Percentiles rank a stretch among this genome's conserved stretches.
Evolutionary conservation across 2,113 vertebrate species (phyloP).

Genomic region (Rhombomys opimus): DNA sequence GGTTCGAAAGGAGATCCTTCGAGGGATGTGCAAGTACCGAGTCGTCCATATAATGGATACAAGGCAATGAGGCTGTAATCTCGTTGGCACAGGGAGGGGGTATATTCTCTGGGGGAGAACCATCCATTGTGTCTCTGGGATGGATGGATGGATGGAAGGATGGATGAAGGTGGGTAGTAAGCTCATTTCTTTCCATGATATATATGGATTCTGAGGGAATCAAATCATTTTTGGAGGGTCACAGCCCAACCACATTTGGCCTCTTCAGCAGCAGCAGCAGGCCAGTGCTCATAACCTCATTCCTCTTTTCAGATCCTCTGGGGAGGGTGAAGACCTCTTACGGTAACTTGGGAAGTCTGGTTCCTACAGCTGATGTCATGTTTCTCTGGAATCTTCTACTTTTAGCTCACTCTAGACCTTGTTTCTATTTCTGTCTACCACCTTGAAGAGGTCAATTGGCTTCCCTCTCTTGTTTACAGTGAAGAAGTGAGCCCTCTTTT

Average conservation of each 20-base stretch:
- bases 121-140: no score
- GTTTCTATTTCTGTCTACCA: not conserved
- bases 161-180: no score
- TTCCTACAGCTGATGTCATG: not conserved
- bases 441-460: not conserved
- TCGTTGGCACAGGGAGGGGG: no score
- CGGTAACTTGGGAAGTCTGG: no score
- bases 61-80: no score
- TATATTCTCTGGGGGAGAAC: no score
- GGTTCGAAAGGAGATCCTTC: no score
- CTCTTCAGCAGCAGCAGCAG: not conserved
- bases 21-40: no score
- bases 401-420: not conserved
- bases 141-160: no score
- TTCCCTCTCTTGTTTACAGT: not conserved
- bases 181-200: not conserved
- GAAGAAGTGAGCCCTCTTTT: not conserved
- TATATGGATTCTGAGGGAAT: not conserved
- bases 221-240: not conserved
- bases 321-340: not conserved
- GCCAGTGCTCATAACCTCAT: no score
- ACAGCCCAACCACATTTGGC: not conserved
- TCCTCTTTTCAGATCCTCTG: not conserved
- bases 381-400: not conserved
- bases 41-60: no score